These are phyloP conservation scores for Helicolenus hilgendorfi DNA, from an alignment of 2,797 vertebrate species.

Conservation along the genomic window DNA sequence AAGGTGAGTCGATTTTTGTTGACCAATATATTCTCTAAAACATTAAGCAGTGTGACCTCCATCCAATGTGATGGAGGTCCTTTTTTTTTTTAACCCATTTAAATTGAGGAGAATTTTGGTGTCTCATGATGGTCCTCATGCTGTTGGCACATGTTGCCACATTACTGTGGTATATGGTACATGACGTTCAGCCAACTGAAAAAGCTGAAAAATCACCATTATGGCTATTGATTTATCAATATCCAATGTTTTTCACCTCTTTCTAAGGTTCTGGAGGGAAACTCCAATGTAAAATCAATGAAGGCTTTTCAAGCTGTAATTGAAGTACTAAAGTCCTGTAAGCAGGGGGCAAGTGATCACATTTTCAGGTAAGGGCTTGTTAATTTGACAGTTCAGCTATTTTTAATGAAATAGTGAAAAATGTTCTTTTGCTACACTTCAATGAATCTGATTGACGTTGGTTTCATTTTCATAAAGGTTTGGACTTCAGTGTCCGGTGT, in stretches of 20 bases:
- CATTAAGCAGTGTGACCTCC: background rate
- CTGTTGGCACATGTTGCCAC: background rate
- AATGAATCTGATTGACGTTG: background rate
- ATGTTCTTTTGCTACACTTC: background rate
- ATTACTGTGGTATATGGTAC: background rate
- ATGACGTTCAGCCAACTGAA: background rate
- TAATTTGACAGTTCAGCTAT: background rate
- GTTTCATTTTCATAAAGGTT: constrained; percentile 23
- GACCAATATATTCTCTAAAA: background rate
- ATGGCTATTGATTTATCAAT: background rate
- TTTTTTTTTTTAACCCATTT: background rate
- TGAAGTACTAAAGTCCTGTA: constrained; percentile 38
- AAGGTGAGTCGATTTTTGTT: constrained; percentile 18
- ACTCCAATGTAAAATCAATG: constrained; percentile 46
- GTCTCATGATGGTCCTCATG: background rate
- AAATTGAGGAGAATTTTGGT: background rate
- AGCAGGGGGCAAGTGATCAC: constrained; percentile 23
- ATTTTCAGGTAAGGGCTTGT: constrained; percentile 31
- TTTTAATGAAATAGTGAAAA: background rate
- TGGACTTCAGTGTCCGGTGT: constrained; percentile 44
- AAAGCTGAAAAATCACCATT: background rate
- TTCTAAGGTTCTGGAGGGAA: constrained; percentile 32
- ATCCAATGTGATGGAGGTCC: background rate
- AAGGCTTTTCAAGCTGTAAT: constrained; percentile 52
- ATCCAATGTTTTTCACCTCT: background rate